A percentile compares a stretch with the other conserved stretches of the same genome.
Conservation (phyloP, 1,140 invertebrate species). For the Ceratitis capitata region DNA sequence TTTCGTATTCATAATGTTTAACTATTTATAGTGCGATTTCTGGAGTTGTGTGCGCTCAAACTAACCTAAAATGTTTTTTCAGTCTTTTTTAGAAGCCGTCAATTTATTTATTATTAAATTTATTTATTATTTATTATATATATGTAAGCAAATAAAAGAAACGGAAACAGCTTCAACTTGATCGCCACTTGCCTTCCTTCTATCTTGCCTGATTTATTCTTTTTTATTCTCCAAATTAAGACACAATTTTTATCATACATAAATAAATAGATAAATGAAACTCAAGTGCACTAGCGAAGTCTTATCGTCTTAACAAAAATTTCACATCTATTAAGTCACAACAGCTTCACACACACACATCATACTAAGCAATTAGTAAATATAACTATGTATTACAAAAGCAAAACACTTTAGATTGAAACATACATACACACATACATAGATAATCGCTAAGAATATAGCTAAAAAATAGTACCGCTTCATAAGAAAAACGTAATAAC, state of each 20-base stretch:
- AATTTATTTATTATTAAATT: neutral
- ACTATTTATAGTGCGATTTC: neutral
- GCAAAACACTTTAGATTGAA: neutral
- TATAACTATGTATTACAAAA: too few relatives aligned
- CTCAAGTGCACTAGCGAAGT: neutral
- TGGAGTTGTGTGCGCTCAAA: neutral
- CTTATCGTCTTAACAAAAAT: neutral
- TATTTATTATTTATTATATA: neutral
- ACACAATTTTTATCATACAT: too few relatives aligned
- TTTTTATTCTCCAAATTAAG: too few relatives aligned
- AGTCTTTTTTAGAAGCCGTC: neutral
- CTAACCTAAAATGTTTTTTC: neutral
- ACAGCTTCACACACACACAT: neutral
- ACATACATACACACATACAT: neutral
- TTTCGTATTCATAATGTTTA: too few relatives aligned
- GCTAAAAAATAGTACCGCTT: slow-evolving; percentile 24
- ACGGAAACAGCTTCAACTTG: too few relatives aligned
- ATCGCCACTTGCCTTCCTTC: too few relatives aligned
- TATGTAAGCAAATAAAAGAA: neutral
- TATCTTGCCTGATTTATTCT: too few relatives aligned
- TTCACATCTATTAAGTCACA: neutral
- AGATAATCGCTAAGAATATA: neutral
- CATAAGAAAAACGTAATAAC: neutral
- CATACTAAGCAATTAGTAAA: too few relatives aligned
- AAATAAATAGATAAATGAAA: too few relatives aligned